Evolutionary conservation across 1,140 invertebrate species (phyloP), one percentile per base, ranked within the genome.

Genomic region (Elymnias hypermnestra): DNA sequence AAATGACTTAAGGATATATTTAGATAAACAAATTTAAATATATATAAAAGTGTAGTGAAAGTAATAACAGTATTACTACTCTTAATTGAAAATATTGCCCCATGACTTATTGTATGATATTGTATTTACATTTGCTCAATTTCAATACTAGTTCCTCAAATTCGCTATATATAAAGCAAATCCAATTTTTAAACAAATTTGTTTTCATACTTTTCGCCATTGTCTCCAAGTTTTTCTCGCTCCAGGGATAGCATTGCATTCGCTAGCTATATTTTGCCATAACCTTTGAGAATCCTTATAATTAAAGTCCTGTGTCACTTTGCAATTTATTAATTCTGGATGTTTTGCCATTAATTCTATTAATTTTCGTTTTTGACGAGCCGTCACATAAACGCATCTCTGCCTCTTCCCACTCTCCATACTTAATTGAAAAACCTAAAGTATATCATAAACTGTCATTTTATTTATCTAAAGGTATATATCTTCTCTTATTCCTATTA

Each of bases 201-300:
- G 39, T 29, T 23, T 33, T 33, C 48, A 6, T 63, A 84, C 81
- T 62, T 82, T 84, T 58, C 67, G 67, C 81, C 77, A 84, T 40
- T 82, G 77, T 10, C 63, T 61, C 81, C 81, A 84, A 41, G 74
- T 73, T 66, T 82, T 84, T 37, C 48, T 73, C 0, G 77, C 72
- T 17, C 81, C 81, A 8, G 71, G 69, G 44, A 84, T 61, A 10
- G 71, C 38, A 51, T 84, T 84, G 44, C 72, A 81, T 55, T 82
- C 75, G 22, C 49, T 63, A 8, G 81, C 68, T 53, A 84, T 82
- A 35, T 47, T 68, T 43, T 72, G 62, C 81, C 81, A 84, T 12
- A 78, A 26, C 25, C 56, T 67, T 52, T 77, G 77, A 7, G 74
- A 70, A 43, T 82, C 77, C 25, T 59, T 73, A 14, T 74, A 71